Evolutionary conservation across 2,888 invertebrate species (phyloP).

Genomic region (Endomychus coccineus): DNA sequence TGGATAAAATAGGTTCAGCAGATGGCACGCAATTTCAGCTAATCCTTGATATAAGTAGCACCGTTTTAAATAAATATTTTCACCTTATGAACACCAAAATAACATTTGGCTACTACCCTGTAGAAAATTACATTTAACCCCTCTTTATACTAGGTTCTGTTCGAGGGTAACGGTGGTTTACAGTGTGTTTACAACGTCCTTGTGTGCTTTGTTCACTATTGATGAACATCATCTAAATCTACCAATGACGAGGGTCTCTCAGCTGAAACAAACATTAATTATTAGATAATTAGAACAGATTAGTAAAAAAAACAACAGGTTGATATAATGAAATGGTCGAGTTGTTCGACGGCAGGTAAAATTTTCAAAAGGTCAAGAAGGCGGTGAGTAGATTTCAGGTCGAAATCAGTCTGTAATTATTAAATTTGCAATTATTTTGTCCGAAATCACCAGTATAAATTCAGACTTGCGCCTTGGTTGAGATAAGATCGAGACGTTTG

Average conservation of each 20-base stretch:
- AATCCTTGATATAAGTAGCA: neutral
- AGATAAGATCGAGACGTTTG: too few relatives aligned
- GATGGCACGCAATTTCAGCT: slow-evolving; percentile 19
- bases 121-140: slow-evolving; percentile 26
- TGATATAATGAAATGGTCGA: too few relatives aligned
- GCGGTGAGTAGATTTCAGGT: too few relatives aligned
- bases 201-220: slow-evolving; percentile 11
- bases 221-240: slow-evolving; percentile 16
- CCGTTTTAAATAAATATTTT: too few relatives aligned
- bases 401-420: too few relatives aligned
- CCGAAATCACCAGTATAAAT: too few relatives aligned
- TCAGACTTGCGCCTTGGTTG: too few relatives aligned
- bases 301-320: too few relatives aligned
- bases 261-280: slow-evolving; percentile 16
- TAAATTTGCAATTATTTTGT: too few relatives aligned
- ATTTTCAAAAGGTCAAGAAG: too few relatives aligned
- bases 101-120: slow-evolving; percentile 34
- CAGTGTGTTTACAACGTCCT: slow-evolving; percentile 12
- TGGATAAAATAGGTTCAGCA: slow-evolving; percentile 30
- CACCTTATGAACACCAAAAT: slow-evolving; percentile 15
- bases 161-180: neutral
- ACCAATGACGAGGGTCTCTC: slow-evolving; percentile 20
- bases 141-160: neutral
- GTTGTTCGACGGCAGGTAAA: too few relatives aligned
- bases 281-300: neutral